Evolutionary conservation across 1,140 invertebrate genomes (phyloP), one percentile per base, ranked within the genome.

Genomic region (Condylostylus longicornis): DNA sequence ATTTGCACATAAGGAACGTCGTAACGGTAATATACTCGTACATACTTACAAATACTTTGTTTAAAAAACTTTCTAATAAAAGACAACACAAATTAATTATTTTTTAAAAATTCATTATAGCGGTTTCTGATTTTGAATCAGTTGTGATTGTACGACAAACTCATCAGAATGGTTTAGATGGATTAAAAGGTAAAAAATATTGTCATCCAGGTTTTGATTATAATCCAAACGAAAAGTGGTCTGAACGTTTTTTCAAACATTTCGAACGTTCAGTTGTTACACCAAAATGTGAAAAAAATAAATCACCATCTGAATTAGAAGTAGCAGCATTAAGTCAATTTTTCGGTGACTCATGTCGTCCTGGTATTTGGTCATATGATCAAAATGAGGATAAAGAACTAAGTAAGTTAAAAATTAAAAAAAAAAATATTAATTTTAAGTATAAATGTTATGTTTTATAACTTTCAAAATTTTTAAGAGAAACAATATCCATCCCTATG

Each of bases 131-230:
- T 13, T 75, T 70, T 41, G 59, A 74, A 56, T 61, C 68, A 0
- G 73, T 72, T 6, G 71, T 66, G 0, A 53, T 77, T n/a, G 66
- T 72, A 0, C 59, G 53, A 10, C 46, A 42, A 23, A 60, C 33
- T 14, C 47, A 62, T 41, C 50, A 38, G 1, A 53, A 46, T 35
- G 65, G 61, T 1, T 44, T 71, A 2, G 53, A 51, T 8, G 56
- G 56, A 14, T 52, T 75, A 1, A 58, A 54, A 37, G 62, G 64
- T 3, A 61, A 55, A 3, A 65, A 61, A n/a, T 69, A 71, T 43
- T 77, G 75, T 42, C 75, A 77, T 52, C 74, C 74, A 5, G 75
- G 75, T 0, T 67, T 73, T 28, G 49, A 46, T 15, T 60, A 67
- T 15, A 52, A 61, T 12, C 56, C 66, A 3, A 58, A 66, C 2